phyloP scores from a whole-genome alignment of 2,113 vertebrate genomes.

The Tricholaema leucomelas region DNA sequence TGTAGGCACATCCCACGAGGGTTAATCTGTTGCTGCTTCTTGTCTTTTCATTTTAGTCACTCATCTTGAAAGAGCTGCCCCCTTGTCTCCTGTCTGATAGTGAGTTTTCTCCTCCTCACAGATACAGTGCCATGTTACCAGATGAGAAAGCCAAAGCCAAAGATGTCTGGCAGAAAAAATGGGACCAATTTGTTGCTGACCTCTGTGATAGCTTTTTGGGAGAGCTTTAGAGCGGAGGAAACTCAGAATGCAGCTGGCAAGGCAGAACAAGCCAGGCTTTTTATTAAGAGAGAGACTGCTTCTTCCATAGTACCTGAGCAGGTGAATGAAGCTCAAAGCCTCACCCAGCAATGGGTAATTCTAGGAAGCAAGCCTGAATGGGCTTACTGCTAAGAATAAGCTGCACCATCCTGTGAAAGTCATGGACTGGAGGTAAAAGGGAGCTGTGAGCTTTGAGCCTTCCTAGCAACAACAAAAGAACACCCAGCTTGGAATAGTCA shows the following conservation, averaged over 20 bases:
- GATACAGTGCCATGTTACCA: slow-evolving; percentile 82
- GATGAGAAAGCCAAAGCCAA: slow-evolving; percentile 70
- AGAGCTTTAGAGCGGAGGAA: background rate
- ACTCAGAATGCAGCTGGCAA: background rate
- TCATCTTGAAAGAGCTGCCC: slow-evolving; percentile 12
- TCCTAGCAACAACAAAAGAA: background rate
- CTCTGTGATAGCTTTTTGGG: slow-evolving; percentile 9
- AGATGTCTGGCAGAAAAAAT: slow-evolving; percentile 80
- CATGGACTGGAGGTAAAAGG: background rate
- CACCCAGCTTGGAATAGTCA: background rate
- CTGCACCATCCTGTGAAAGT: background rate
- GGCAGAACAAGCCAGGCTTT: background rate
- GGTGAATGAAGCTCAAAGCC: background rate
- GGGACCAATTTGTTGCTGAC: slow-evolving; percentile 84
- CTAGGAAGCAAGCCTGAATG: background rate
- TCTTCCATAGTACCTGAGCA: background rate
- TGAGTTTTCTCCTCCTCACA: slow-evolving; percentile 48
- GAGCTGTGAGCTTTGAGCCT: background rate
- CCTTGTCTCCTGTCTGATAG: background rate
- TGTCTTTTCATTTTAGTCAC: background rate
- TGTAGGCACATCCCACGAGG: background rate
- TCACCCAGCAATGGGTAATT: background rate
- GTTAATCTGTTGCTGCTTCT: slow-evolving; percentile 25
- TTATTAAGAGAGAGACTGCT: background rate
- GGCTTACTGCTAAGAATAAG: background rate